Evolutionary conservation across 2,797 vertebrate genomes (phyloP).

Genomic region (Sebastiscus tertius): DNA sequence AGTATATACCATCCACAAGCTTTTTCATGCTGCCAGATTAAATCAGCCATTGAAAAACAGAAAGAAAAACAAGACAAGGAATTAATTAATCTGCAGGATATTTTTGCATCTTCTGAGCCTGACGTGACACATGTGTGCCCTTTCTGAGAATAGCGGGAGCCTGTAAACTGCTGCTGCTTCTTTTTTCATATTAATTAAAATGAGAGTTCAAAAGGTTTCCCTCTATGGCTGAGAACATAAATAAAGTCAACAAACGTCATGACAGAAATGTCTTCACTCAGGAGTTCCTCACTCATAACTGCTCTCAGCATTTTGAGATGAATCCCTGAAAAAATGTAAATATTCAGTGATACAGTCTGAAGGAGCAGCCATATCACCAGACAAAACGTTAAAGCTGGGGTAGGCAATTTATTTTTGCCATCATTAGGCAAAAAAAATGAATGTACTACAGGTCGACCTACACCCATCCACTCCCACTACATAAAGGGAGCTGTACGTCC

Average conservation of each 20-base stretch:
- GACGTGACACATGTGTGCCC: not conserved
- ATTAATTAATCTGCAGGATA: not conserved
- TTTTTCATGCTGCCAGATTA: not conserved
- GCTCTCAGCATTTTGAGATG: not conserved
- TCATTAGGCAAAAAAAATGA: too few species aligned
- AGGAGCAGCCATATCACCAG: not conserved
- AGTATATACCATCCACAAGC: not conserved
- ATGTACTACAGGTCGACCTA: not conserved
- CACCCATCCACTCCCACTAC: not conserved
- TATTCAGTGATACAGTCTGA: not conserved
- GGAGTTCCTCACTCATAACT: not conserved
- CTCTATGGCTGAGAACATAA: not conserved
- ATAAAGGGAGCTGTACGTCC: not conserved
- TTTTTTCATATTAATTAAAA: not conserved
- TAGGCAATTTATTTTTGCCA: not conserved
- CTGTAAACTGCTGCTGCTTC: not conserved
- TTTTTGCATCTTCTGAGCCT: slow-evolving; percentile 2
- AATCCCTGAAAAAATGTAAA: not conserved
- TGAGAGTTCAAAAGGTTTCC: slow-evolving; percentile 5
- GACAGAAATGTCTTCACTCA: not conserved
- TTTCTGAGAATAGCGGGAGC: not conserved
- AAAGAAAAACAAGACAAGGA: not conserved
- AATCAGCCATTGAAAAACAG: not conserved
- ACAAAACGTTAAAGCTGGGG: too few species aligned
- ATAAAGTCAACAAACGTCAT: not conserved